Evolutionary conservation across 2,797 vertebrate species (phyloP), one percentile per base, ranked within the genome.

Genomic region (Esox lucius): DNA sequence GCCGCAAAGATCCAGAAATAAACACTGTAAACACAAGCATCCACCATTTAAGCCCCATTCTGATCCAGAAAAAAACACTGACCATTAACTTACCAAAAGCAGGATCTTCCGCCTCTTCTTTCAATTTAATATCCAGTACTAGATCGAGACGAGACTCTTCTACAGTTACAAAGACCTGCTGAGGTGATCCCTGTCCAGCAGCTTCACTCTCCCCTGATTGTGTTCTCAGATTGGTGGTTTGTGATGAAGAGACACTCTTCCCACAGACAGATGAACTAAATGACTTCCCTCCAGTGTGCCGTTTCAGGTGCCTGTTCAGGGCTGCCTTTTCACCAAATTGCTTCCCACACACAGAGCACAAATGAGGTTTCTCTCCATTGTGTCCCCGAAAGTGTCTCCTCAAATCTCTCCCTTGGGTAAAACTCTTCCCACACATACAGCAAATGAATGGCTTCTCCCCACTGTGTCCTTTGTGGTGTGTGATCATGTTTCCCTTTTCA

Each of bases 171-270:
- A 15, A 53, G 16, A n/a, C 51, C 51, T 56, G 51, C 51, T 56
- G 51, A 3, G 22, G 51, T 56, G 51, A 46, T n/a, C 19, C 67
- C 51, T 5, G 12, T 26, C 22, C 42, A 5, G 8, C 67, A 68
- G 64, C 88, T 83, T 0, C 87, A 87, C 64, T 42, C n/a, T 9
- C 91, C 91, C 82, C 91, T 91, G 64, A 88, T 86, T 0, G 76
- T 80, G 11, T 26, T 90, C 88, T 3, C 4, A 13, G 17, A 12
- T 13, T 1, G 28, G 67, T 46, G 4, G 8, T 12, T 8, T 68
- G 19, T 6, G 67, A 5, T 11, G 66, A 16, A n/a, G 35, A 4
- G 19, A 42, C 22, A 19, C 19, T n/a, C 35, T 68, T 68, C 1
- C 31, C 12, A 12, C 66, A 39, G 0, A 1, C 7, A n/a, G 4